Base-by-base conservation (phyloP, 2,113 vertebrate genomes). In the Notarius quadriscutis region DNA sequence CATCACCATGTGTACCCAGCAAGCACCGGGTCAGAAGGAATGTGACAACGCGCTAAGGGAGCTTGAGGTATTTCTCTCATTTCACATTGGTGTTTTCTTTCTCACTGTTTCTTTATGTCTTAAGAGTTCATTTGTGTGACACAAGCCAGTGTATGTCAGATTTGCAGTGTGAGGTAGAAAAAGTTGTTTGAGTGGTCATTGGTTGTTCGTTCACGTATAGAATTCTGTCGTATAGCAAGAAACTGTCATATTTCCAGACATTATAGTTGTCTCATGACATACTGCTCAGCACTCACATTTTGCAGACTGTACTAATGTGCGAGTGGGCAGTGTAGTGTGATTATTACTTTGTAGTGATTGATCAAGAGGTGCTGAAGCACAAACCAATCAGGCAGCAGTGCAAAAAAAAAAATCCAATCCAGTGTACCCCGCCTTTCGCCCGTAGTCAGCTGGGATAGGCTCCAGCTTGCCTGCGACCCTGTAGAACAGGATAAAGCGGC, bases 1-100 rank as follows among this genome's bases (percentile, higher is more conserved):
- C 89, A 99, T 99, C 95, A 99, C 97, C 86, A 98, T 98, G 97
- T 99, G 98, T 88, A 99, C 98, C 25, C 97, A 98, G 95, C 98
- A 99, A 93, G 98, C 97, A 0, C 98, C 98, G 0, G 98, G 98
- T 83, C 98, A 99, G 93, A 99, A 99, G 86, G 98, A 99, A 90
- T 99, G 98, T 30, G 98, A 98, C 92, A 99, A 99, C 7, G 98
- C 98, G 69, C 95, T 99, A 63, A 93, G 97, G 79, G 98, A 99
- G 85, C 93, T 99, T 57, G 97, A 99, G 97, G 98, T 99, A 93
- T 60, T 50, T 3, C 50, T 78, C 27, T 86, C 48, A 25, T 11
- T 27, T 74, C 48, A 41, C 15, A 48, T n/a, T 41, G 41, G 41
- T 48, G 5, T 15, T n/a, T 12, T 69, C 34, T 74, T 41, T 60